These are phyloP conservation scores for Iguana delicatissima DNA, from an alignment of 2,797 vertebrate species.

Conservation along the genomic window DNA sequence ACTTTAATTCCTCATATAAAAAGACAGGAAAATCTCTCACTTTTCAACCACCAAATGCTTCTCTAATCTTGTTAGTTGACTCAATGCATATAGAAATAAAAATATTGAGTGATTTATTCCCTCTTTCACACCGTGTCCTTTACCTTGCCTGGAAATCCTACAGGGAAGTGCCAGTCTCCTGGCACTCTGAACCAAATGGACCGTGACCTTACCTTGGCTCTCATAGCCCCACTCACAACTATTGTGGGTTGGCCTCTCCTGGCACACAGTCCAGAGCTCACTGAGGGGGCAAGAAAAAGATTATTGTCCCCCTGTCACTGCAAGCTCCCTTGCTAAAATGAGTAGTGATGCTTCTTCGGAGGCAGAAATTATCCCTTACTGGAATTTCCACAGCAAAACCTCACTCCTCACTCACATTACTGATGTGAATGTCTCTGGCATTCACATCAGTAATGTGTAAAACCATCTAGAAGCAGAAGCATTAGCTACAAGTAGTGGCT, in stretches of 20 bases:
- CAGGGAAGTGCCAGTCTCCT: neutral
- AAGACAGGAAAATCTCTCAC: no score
- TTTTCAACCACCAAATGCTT: no score
- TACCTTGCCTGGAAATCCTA: neutral
- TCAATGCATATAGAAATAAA: no score
- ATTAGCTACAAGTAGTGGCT: no score
- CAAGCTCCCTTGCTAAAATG: neutral
- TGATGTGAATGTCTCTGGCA: neutral
- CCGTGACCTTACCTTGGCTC: neutral
- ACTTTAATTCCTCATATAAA: neutral
- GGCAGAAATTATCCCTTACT: no score
- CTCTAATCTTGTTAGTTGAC: no score
- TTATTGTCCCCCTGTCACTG: neutral
- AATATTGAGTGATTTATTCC: no score
- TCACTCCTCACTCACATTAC: neutral
- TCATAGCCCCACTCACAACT: neutral
- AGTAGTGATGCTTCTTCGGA: neutral
- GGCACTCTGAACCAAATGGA: conserved; percentile 7
- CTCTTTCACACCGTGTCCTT: no score
- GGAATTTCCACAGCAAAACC: neutral
- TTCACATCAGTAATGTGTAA: neutral
- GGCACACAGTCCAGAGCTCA: neutral
- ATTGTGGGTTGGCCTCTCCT: neutral
- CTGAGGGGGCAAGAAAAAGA: neutral
- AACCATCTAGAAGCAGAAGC: neutral